Conservation (phyloP, 2,888 invertebrate species). For the Luperina nickerlii region DNA sequence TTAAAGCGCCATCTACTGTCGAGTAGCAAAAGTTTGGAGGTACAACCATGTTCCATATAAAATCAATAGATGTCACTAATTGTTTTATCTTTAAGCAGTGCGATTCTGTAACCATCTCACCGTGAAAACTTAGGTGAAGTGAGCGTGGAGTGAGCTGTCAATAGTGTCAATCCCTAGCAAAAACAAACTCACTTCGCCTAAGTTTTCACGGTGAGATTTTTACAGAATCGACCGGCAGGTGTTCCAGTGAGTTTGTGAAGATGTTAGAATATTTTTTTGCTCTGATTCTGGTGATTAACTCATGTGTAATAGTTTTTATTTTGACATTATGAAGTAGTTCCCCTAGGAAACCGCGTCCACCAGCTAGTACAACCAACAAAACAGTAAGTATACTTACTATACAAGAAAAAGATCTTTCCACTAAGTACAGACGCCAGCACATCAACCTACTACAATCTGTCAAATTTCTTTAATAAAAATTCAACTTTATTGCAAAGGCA, state of each 20-base stretch:
- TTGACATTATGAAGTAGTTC: neutral
- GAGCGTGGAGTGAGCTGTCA: too few species aligned
- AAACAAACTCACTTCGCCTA: too few species aligned
- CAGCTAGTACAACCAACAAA: neutral
- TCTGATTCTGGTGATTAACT: neutral
- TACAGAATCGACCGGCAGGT: too few species aligned
- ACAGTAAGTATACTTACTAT: neutral
- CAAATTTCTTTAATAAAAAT: too few species aligned
- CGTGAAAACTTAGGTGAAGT: too few species aligned
- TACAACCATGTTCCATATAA: fast-evolving
- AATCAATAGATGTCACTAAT: constrained; percentile 37
- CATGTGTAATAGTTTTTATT: neutral
- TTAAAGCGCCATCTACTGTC: constrained; percentile 53
- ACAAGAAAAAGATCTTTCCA: neutral
- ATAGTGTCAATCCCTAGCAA: too few species aligned
- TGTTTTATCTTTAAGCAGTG: neutral
- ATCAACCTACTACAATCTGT: too few species aligned
- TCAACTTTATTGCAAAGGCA: too few species aligned
- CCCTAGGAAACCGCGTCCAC: neutral
- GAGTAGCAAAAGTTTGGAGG: constrained; percentile 47
- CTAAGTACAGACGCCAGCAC: too few species aligned
- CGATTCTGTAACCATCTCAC: too few species aligned
- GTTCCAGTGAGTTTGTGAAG: neutral
- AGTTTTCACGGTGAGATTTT: too few species aligned
- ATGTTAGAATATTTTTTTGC: neutral